These are phyloP conservation scores for Prenolepis imparis DNA, from an alignment of 2,888 invertebrate species.

Conservation along the genomic window DNA sequence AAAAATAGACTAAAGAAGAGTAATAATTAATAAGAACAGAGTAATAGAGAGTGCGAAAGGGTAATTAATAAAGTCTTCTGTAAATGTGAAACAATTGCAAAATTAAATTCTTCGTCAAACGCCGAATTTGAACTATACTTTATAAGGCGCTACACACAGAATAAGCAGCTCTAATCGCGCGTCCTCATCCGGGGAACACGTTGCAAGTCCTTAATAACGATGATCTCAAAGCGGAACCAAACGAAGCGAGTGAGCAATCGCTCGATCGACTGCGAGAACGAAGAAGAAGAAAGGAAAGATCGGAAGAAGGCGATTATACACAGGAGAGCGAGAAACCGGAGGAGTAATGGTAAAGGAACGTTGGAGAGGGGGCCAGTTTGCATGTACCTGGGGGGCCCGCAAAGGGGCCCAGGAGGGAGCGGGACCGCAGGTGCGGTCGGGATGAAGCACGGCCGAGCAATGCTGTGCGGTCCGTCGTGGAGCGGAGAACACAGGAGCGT, in stretches of 20 bases:
- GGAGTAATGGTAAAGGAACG: slow-evolving; percentile 56
- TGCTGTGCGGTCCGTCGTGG: slow-evolving; percentile 71
- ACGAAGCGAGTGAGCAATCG: slow-evolving; percentile 4
- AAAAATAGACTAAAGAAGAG: not conserved
- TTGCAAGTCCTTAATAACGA: slow-evolving; percentile 25
- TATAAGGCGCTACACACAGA: not conserved
- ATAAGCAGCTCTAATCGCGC: not conserved
- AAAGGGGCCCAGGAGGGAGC: slow-evolving; percentile 59
- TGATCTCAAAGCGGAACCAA: not conserved
- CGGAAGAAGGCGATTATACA: slow-evolving; percentile 34
- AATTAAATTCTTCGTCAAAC: not conserved
- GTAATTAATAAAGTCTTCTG: not conserved
- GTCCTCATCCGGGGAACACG: not conserved
- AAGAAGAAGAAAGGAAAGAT: slow-evolving; percentile 17
- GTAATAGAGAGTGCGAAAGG: not conserved
- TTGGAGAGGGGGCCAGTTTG: slow-evolving; percentile 23
- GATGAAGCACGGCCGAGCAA: slow-evolving; percentile 76
- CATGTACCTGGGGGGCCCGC: slow-evolving; percentile 28
- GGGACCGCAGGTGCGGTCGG: slow-evolving; percentile 79
- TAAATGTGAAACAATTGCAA: not conserved
- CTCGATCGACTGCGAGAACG: not conserved
- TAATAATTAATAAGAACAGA: not conserved
- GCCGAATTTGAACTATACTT: not conserved
- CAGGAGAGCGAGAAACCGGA: slow-evolving; percentile 52
- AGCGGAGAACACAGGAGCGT: slow-evolving; percentile 53